A percentile compares a stretch with the other conserved stretches of the same genome.
Evolutionary conservation across 2,797 vertebrate species (phyloP).

Genomic region (Pantherophis vulpinus): DNA sequence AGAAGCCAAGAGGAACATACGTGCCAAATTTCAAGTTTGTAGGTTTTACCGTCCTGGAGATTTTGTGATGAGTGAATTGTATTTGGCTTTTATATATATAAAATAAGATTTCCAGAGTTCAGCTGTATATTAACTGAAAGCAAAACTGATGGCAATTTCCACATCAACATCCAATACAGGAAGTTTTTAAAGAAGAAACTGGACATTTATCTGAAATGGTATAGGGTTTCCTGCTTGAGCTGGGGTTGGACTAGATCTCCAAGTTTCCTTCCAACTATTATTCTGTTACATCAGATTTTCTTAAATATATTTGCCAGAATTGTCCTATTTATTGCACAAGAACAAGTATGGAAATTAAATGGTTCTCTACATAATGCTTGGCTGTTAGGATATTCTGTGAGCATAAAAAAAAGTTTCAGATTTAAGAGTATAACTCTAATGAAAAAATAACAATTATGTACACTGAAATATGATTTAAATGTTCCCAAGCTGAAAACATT

Average conservation of each 20-base stretch:
- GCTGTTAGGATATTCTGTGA: not conserved
- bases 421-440: not conserved
- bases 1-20: no score
- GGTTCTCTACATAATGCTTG: not conserved
- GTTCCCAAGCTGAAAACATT: not conserved
- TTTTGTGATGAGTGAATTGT: no score
- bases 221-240: not conserved
- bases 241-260: not conserved
- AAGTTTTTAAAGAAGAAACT: not conserved
- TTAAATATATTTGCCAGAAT: not conserved
- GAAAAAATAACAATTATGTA: not conserved
- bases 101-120: not conserved
- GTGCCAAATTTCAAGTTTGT: no score
- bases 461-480: not conserved
- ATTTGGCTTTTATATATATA: no score
- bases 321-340: not conserved
- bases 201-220: not conserved
- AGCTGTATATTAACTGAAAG: not conserved
- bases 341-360: slow-evolving; percentile 4
- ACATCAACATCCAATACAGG: not conserved
- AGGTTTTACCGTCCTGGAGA: no score
- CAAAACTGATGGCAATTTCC: not conserved
- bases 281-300: not conserved
- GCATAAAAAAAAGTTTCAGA: not conserved
- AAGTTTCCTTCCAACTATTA: not conserved